Base-by-base conservation (phyloP, 2,888 invertebrate species). In the Calameuta idolon region DNA sequence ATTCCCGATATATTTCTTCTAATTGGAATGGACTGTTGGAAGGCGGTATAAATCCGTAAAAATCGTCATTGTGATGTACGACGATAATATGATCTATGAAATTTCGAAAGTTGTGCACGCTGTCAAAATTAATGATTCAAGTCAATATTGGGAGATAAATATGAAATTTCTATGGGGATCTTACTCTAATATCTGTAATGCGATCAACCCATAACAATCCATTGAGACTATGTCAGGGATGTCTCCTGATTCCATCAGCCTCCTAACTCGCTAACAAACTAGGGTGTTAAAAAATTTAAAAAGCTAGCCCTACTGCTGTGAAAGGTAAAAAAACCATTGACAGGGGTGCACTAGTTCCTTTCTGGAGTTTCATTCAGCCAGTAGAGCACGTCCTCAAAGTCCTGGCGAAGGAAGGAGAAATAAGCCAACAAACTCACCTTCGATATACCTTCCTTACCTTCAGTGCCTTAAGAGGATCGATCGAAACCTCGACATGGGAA, bases 391-490 rank as follows among this genome's bases (percentile, higher is more conserved):
- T 55, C 55, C 55, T 55, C 5, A 40, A 40, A 40, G 40, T 23
- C 40, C 23, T 55, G 23, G 9, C 55, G 23, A 55, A 55, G 15
- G 23, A 55, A 23, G 55, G 9, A 55, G 55, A 55, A 23, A 23
- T 5, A 55, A 55, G 23, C 23, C 23, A 23, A 55, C 55, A 55
- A 23, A 23, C 55, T 55, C 55, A 55, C 23, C 55, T 23, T 55
- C 23, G 15, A 15, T 40, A 40, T 15, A 40, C 40, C 40, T 40
- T 40, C 15, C 55, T 55, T 37, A 77, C 74, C 31, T 75, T 76
- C 74, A 69, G 15, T 74, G 34, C 37, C 79, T 33, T 33, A 76
- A 76, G 73, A 40, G 71, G 68, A 75, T 68, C 78, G 37, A 71
- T 40, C 4, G n/a, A 74, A 74, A 15, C 23, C 55, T 23, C 55